These are phyloP conservation scores for Calephelis virginiensis DNA, from an alignment of 1,140 invertebrate species.

Conservation along the genomic window DNA sequence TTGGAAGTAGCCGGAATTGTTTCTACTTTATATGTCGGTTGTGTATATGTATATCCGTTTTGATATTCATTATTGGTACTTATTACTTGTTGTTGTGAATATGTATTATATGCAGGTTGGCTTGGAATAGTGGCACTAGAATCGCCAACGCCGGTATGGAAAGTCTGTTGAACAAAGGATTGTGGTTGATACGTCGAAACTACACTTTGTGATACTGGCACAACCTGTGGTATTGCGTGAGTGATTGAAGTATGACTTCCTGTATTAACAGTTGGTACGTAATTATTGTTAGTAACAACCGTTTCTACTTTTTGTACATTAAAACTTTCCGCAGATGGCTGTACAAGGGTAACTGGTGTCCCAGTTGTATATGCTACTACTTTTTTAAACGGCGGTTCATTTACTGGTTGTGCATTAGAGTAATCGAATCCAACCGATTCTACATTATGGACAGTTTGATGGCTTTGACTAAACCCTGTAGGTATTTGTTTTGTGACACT, in stretches of 20 bases:
- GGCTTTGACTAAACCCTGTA: constrained; percentile 50
- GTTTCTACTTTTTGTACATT: constrained; percentile 61
- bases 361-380: constrained; percentile 76
- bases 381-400: constrained; percentile 71
- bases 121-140: constrained; percentile 25
- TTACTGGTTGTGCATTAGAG: constrained; percentile 50
- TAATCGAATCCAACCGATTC: constrained; percentile 48
- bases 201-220: constrained; percentile 27
- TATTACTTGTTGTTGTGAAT: constrained; percentile 33
- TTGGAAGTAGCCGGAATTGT: constrained; percentile 31
- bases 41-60: constrained; percentile 33
- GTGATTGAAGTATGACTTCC: constrained; percentile 31
- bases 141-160: constrained; percentile 48
- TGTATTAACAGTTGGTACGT: constrained; percentile 36
- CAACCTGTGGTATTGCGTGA: constrained; percentile 45
- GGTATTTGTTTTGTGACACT: constrained; percentile 54
- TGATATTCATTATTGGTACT: constrained; percentile 25
- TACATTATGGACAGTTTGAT: constrained; percentile 55
- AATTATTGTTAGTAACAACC: constrained; percentile 43
- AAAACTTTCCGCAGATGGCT: constrained; percentile 48
- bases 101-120: not conserved
- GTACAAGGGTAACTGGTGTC: constrained; percentile 42
- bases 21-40: constrained; percentile 38
- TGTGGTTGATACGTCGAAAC: constrained; percentile 52
- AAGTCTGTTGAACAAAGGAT: constrained; percentile 51